Conservation (phyloP, 2,888 invertebrate genomes). For the Blera fallax region DNA sequence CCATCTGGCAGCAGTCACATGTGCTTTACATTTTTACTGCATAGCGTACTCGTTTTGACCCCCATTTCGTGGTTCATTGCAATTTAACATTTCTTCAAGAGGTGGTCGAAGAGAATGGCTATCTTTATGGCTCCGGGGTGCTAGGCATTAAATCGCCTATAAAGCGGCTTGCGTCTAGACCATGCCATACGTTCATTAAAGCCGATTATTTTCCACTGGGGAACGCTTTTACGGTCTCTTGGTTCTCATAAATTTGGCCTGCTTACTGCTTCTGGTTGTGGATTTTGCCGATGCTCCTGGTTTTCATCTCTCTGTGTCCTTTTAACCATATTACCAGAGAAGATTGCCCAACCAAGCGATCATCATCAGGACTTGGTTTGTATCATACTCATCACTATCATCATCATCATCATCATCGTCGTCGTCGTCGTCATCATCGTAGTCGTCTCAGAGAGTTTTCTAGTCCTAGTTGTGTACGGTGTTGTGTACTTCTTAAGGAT, state of each 20-base stretch:
- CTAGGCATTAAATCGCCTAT: conserved; percentile 46
- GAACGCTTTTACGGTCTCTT: conserved; percentile 54
- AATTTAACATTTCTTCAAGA: conserved; percentile 31
- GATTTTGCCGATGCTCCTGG: conserved; percentile 6
- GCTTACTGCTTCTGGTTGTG: neutral
- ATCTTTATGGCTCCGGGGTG: conserved; percentile 36
- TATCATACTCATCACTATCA: conserved; percentile 22
- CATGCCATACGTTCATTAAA: conserved; percentile 59
- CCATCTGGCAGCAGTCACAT: conserved; percentile 30
- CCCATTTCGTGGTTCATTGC: conserved; percentile 47
- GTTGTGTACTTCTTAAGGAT: conserved; percentile 10
- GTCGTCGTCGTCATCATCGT: neutral
- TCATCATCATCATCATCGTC: neutral
- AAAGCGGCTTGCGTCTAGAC: conserved; percentile 53
- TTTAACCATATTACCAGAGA: conserved; percentile 18
- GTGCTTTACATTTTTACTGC: conserved; percentile 5
- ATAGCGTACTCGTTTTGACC: conserved; percentile 3
- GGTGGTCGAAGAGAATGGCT: conserved; percentile 3
- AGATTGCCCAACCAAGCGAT: conserved; percentile 17
- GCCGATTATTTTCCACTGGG: conserved; percentile 60
- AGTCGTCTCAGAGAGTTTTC: neutral
- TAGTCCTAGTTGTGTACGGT: neutral
- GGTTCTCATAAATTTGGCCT: conserved; percentile 50
- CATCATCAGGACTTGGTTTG: conserved; percentile 26
- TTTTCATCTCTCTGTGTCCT: conserved; percentile 9